phyloP scores from a whole-genome alignment of 2,888 invertebrate genomes.

The Theodoxus fluviatilis region DNA sequence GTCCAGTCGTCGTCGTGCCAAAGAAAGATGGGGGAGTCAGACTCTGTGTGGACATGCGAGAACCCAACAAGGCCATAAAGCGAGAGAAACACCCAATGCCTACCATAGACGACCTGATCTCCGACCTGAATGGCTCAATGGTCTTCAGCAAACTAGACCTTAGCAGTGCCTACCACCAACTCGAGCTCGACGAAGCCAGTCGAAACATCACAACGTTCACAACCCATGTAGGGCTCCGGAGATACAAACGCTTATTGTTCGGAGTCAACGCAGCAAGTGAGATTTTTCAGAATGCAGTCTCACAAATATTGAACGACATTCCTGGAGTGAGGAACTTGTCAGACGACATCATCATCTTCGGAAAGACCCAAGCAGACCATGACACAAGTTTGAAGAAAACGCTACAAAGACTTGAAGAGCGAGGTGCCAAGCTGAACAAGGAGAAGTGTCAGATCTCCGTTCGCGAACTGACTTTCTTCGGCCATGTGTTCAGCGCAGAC shows the following conservation, averaged over 20 bases:
- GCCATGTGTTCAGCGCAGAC: neutral
- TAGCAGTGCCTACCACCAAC: slow-evolving; percentile 39
- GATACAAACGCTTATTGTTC: slow-evolving; percentile 41
- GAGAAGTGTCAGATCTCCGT: slow-evolving; percentile 10
- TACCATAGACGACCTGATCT: slow-evolving; percentile 35
- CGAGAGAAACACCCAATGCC: slow-evolving; percentile 34
- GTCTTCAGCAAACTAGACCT: slow-evolving; percentile 42
- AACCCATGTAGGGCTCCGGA: slow-evolving; percentile 38
- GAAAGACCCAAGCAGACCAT: slow-evolving; percentile 45
- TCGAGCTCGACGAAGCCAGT: slow-evolving; percentile 41
- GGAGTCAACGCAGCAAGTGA: slow-evolving; percentile 63
- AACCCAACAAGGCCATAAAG: slow-evolving; percentile 38
- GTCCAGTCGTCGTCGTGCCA: slow-evolving; percentile 35
- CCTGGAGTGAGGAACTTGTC: slow-evolving; percentile 58
- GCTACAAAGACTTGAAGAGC: neutral
- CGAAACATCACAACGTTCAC: slow-evolving; percentile 39
- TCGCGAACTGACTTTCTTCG: slow-evolving; percentile 6
- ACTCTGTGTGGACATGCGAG: slow-evolving; percentile 44
- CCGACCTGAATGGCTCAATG: slow-evolving; percentile 37
- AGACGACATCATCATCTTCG: slow-evolving; percentile 63
- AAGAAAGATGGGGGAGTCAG: slow-evolving; percentile 31
- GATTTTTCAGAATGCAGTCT: slow-evolving; percentile 64
- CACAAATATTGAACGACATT: slow-evolving; percentile 53
- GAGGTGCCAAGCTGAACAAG: slow-evolving; percentile 14
- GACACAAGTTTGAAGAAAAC: neutral